Evolutionary conservation across 2,113 vertebrate species (phyloP), one percentile per base, ranked within the genome.

Genomic region (Atrichornis clamosus): DNA sequence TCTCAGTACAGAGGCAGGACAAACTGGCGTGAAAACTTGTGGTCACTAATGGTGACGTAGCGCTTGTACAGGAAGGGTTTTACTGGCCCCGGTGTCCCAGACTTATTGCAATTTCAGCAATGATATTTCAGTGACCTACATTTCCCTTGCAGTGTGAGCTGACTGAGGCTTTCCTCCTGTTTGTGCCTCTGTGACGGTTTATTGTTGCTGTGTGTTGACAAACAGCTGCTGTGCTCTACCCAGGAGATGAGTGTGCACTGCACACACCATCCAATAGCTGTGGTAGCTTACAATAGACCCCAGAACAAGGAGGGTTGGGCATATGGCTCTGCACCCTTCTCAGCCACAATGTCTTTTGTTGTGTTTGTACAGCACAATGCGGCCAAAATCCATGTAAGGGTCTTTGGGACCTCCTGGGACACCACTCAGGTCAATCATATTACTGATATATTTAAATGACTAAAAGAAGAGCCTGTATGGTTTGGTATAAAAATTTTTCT

Each of bases 71-170:
- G 47, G n/a, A 55, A 83, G 62, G 53, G 28, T 41, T 95, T 88
- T 94, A 70, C 50, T 84, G 91, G 70, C 16, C 28, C 39, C 2
- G 1, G 30, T 88, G 82, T 73, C 82, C 94, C 90, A 94, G 75
- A 95, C 91, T 86, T 75, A 63, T 91, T 90, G 42, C 46, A 76
- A 4, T 88, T 95, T 94, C 69, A 88, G 37, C 88, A 95, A 96
- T 88, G 44, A 90, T 95, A 96, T 97, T 94, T 80, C 39, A 90
- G 35, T 91, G 84, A 95, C 95, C 96, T 96, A 95, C 68, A 93
- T 97, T 92, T 77, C 32, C 11, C 42, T 70, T 49, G 33, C 87
- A 81, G 49, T 27, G 17, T 37, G 81, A 94, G 65, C 62, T 95
- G 96, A 67, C 84, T n/a, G 63, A 90, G 22, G 20, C 28, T 94